Evolutionary conservation across 2,888 invertebrate species (phyloP).

Genomic region (Camptogramma bilineatum): DNA sequence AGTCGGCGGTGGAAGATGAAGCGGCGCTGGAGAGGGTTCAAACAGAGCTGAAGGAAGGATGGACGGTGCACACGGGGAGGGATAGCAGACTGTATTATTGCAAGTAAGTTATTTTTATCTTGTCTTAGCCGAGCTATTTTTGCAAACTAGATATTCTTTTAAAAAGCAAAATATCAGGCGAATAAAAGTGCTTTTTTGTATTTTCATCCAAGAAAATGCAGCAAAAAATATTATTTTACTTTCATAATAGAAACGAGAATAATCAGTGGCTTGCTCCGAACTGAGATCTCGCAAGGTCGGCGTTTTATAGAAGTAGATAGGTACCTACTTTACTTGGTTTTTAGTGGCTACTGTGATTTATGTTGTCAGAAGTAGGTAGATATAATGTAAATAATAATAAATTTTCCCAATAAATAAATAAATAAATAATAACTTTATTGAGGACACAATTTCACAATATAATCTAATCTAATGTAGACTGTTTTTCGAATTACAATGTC

Average conservation of each 20-base stretch:
- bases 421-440: too few species aligned
- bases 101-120: conserved; percentile 88
- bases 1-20: conserved; percentile 69
- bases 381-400: too few species aligned
- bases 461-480: too few species aligned
- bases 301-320: background rate
- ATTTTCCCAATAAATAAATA: too few species aligned
- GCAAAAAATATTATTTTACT: background rate
- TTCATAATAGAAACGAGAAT: background rate
- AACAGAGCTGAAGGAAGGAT: conserved; percentile 88
- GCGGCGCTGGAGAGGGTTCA: conserved; percentile 84
- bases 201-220: background rate
- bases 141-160: background rate
- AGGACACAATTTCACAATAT: too few species aligned
- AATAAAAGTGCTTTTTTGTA: background rate
- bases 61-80: conserved; percentile 91
- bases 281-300: background rate
- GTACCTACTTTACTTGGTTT: too few species aligned
- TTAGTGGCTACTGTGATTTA: too few species aligned
- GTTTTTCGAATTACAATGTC: too few species aligned
- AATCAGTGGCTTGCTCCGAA: background rate
- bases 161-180: background rate
- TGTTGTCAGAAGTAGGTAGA: too few species aligned
- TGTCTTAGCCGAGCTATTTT: background rate
- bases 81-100: conserved; percentile 95